A percentile compares a stretch with the other conserved stretches of the same genome.
These are phyloP conservation scores for Corydoras sp. DNA, from an alignment of 2,113 vertebrate species.

Conservation along the genomic window DNA sequence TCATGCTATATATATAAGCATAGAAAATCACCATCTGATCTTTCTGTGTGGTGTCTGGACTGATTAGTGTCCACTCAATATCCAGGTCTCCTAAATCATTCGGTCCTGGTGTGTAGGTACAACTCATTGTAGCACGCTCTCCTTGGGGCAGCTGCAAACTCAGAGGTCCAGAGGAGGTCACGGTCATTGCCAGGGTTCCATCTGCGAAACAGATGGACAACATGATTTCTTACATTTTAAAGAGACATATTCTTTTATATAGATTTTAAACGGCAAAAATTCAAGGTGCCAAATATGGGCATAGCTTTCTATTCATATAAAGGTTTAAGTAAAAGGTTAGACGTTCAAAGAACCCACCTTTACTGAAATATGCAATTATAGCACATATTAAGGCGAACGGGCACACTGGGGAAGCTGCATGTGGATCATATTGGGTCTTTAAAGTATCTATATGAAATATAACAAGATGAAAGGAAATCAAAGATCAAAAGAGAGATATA, in stretches of 20 bases:
- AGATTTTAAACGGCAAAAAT: no score
- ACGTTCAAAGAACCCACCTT: slow-evolving; percentile 20
- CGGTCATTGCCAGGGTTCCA: slow-evolving; percentile 43
- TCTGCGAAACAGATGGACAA: slow-evolving; percentile 15
- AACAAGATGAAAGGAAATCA: not conserved
- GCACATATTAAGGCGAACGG: slow-evolving; percentile 9
- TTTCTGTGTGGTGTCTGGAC: slow-evolving; percentile 66
- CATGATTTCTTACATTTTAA: not conserved
- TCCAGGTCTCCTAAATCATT: slow-evolving; percentile 71
- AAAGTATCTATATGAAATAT: slow-evolving; percentile 16
- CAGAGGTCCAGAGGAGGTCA: slow-evolving; percentile 57
- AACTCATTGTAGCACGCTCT: slow-evolving; percentile 69
- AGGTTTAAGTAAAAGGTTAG: no score
- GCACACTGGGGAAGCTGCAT: not conserved
- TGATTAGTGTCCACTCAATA: slow-evolving; percentile 81
- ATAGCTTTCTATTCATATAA: no score
- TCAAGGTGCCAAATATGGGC: no score
- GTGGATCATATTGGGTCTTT: not conserved
- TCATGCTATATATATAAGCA: not conserved
- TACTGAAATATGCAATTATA: not conserved
- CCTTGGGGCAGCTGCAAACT: slow-evolving; percentile 72
- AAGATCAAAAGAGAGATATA: not conserved
- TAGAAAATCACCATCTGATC: slow-evolving; percentile 63
- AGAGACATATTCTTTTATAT: no score
- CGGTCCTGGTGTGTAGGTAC: slow-evolving; percentile 67